phyloP scores from a whole-genome alignment of 2,113 vertebrate species.

The zebrafish (Danio rerio) region GRCz12tu NC_133182.1:45312001-45312500 shows the following conservation, averaged over 20 bases:
- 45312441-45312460: too few relatives aligned
- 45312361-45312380: too few relatives aligned
- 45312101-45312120: neutral
- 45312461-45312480: too few relatives aligned
- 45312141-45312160: neutral
- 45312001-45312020: neutral
- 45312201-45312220: neutral
- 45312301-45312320: too few relatives aligned
- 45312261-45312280: neutral
- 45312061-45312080: neutral
- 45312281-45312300: constrained; percentile 4
- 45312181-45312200: neutral
- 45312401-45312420: too few relatives aligned
- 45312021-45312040: constrained; percentile 1
- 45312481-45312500: too few relatives aligned
- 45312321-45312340: too few relatives aligned
- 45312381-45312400: too few relatives aligned
- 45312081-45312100: neutral
- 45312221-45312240: constrained; percentile 8
- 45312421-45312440: too few relatives aligned
- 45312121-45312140: neutral
- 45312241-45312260: neutral
- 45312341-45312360: too few relatives aligned
- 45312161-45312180: neutral
- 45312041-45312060: neutral